A percentile compares a stretch with the other conserved stretches of the same genome.
Conservation (phyloP, 2,797 vertebrate species). For the Microcaecilia unicolor region DNA sequence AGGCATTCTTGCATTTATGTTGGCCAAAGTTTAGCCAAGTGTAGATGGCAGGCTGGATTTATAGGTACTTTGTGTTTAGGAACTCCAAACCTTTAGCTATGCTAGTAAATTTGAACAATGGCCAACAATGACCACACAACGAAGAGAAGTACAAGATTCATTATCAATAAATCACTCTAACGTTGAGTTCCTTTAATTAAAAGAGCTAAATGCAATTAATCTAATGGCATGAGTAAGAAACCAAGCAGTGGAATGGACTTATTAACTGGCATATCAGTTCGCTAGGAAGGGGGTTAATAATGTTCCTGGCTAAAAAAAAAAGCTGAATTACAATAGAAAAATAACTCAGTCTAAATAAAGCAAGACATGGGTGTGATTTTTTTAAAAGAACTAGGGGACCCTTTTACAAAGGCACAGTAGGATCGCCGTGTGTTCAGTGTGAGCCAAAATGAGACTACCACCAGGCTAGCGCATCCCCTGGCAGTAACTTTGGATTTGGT, state of each 20-base stretch:
- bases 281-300: slow-evolving; percentile 39
- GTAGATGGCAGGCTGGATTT: slow-evolving; percentile 50
- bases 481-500: too few species aligned
- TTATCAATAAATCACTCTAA: slow-evolving; percentile 56
- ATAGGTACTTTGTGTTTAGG: slow-evolving; percentile 57
- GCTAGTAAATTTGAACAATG: slow-evolving; percentile 55
- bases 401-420: too few species aligned
- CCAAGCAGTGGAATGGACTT: slow-evolving; percentile 32
- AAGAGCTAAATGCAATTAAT: slow-evolving; percentile 10
- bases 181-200: slow-evolving; percentile 56
- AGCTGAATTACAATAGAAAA: slow-evolving; percentile 47
- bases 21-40: slow-evolving; percentile 52
- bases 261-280: slow-evolving; percentile 48
- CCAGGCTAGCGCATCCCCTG: too few species aligned
- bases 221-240: slow-evolving; percentile 30
- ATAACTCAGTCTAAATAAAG: too few species aligned
- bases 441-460: too few species aligned
- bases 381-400: too few species aligned
- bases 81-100: slow-evolving; percentile 59
- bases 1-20: slow-evolving; percentile 53
- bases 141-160: slow-evolving; percentile 48
- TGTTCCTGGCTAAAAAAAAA: slow-evolving; percentile 30
- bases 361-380: too few species aligned
- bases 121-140: slow-evolving; percentile 48
- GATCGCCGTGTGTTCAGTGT: too few species aligned